These are phyloP conservation scores for Scolanthus callimorphus DNA, from an alignment of 92 coral and sea anemone genomes.

Conservation along the genomic window DNA sequence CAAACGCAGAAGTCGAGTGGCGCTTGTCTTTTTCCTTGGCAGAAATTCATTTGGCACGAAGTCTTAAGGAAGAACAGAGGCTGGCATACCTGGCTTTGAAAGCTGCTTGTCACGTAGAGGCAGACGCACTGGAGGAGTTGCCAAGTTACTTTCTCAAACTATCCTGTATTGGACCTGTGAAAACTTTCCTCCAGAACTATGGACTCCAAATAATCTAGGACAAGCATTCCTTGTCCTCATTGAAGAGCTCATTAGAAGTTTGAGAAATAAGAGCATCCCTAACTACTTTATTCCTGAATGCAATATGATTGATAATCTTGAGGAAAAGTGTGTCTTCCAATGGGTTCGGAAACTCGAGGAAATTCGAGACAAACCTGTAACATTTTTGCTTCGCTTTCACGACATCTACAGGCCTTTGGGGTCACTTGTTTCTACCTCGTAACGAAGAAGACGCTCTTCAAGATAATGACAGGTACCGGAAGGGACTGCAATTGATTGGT, in stretches of 20 bases:
- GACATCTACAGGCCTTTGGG: conserved; percentile 3
- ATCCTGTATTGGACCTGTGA: conserved; percentile 41
- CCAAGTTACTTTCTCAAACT: conserved; percentile 29
- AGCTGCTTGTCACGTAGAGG: too few relatives aligned
- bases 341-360: conserved; percentile 8
- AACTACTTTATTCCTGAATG: too few relatives aligned
- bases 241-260: too few relatives aligned
- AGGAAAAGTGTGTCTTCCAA: too few relatives aligned
- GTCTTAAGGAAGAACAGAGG: conserved; percentile 7
- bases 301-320: too few relatives aligned
- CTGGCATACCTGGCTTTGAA: conserved; percentile 7
- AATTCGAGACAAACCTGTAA: conserved; percentile 3
- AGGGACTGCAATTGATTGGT: conserved; percentile 9
- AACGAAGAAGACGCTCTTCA: conserved; percentile 9
- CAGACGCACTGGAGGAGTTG: neutral
- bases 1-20: conserved; percentile 17
- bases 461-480: conserved; percentile 8
- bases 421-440: neutral
- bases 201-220: too few relatives aligned
- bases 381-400: conserved; percentile 10
- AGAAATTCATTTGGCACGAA: conserved; percentile 4
- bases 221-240: too few relatives aligned
- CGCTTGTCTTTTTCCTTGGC: conserved; percentile 21
- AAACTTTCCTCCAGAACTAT: conserved; percentile 6
- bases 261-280: too few relatives aligned